Conservation (phyloP, 1,140 invertebrate species). For the Calephelis virginiensis region DNA sequence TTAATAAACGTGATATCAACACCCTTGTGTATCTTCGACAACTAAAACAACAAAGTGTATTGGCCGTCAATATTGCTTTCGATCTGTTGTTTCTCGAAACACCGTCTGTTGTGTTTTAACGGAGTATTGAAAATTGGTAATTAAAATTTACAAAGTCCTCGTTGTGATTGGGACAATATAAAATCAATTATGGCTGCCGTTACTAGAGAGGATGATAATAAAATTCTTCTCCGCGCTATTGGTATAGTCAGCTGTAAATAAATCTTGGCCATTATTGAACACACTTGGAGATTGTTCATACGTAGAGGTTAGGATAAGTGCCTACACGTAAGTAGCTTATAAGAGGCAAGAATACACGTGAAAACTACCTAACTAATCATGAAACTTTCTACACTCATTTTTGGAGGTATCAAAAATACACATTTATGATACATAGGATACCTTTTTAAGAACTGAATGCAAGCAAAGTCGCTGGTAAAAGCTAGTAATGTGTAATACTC, state of each 20-base stretch:
- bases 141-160: slow-evolving; percentile 9
- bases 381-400: too few relatives aligned
- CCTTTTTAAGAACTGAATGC: too few relatives aligned
- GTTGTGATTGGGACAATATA: slow-evolving; percentile 20
- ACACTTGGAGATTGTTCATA: too few relatives aligned
- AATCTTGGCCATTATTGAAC: neutral
- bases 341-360: too few relatives aligned
- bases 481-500: too few relatives aligned
- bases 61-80: slow-evolving; percentile 8
- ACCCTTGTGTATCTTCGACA: neutral
- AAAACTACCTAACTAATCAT: too few relatives aligned
- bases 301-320: too few relatives aligned
- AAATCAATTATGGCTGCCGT: slow-evolving; percentile 33
- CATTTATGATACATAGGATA: too few relatives aligned
- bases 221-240: slow-evolving; percentile 24
- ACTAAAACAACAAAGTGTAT: slow-evolving; percentile 3
- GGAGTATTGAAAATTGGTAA: slow-evolving; percentile 20
- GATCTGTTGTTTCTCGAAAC: slow-evolving; percentile 10
- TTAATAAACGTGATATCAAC: neutral
- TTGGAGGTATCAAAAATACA: too few relatives aligned
- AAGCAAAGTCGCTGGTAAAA: too few relatives aligned
- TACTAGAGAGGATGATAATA: slow-evolving; percentile 35
- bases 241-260: neutral
- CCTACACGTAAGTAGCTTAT: too few relatives aligned
- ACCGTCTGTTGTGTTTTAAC: slow-evolving; percentile 4